phyloP scores from a whole-genome alignment of 2,113 vertebrate species.

The Phyllostomus discolor region DNA sequence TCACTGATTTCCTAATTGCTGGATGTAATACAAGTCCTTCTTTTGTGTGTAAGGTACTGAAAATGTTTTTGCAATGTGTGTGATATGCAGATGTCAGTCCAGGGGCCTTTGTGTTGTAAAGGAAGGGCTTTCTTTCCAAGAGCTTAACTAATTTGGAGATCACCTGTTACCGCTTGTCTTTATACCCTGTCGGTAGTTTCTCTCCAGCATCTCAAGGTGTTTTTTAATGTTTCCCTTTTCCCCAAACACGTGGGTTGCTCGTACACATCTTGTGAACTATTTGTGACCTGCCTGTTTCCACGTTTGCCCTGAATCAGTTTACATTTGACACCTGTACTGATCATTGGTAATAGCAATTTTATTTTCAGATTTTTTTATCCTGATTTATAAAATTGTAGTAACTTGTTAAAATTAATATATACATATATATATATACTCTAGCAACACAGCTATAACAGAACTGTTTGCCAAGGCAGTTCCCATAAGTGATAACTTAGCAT shows the following conservation, averaged over 20 bases:
- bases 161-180: not conserved
- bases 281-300: not conserved
- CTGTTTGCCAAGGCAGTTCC: not conserved
- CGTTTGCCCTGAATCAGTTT: not conserved
- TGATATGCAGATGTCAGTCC: not conserved
- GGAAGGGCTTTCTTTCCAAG: not conserved
- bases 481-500: not conserved
- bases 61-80: not conserved
- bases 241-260: not conserved
- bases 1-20: not conserved
- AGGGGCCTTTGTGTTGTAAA: not conserved
- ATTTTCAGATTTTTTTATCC: not conserved
- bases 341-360: not conserved
- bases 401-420: not conserved
- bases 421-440: not conserved
- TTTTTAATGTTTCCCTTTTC: not conserved
- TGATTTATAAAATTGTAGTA: not conserved
- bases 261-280: not conserved
- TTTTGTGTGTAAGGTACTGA: not conserved
- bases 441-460: not conserved
- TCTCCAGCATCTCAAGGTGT: not conserved
- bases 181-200: not conserved
- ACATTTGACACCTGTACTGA: not conserved
- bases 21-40: not conserved
- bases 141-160: not conserved